Evolutionary conservation across 2,797 vertebrate species (phyloP), one percentile per base, ranked within the genome.

Genomic region (Morus bassanus): DNA sequence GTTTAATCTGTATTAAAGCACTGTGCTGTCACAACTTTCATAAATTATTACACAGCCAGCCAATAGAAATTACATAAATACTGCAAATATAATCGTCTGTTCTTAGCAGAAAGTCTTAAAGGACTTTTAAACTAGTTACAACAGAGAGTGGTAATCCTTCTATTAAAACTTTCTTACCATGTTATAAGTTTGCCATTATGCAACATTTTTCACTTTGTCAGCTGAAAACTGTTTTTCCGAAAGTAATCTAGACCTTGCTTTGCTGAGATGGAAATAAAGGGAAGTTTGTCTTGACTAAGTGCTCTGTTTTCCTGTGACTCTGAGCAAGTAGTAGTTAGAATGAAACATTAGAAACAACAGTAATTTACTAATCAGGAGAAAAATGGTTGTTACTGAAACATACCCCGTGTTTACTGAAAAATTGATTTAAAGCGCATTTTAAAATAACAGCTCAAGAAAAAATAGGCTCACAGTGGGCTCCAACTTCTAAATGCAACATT

Each of bases 361-460:
- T 96, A 93, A 97, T 97, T 97, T 97, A 95, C 94, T 97, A 97
- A 86, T 96, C 92, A 95, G 91, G 81, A 97, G 92, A 93, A 96
- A 97, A 95, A 76, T 76, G 79, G 65, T 77, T 92, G 87, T 91
- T 93, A 92, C 80, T 76, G 94, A 93, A 93, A 91, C 65, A 88
- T 70, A 77, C 48, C 86, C 82, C 73, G 28, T 92, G 68, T 95
- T 96, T 95, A 91, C 92, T 25, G 77, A 89, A 92, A 95, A 92
- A 94, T 85, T 83, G 94, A 94, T 96, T 97, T 91, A 92, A 96
- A 89, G 46, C 2, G 1, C 21, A 53, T 43, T 79, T 73, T 94
- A 89, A 96, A 96, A 77, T 91, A 95, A 92, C 50, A 89, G 59
- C 59, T 96, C 46, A 89, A 82, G 76, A 95, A 83, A 83, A 80